Evolutionary conservation across 2,113 vertebrate genomes (phyloP), one percentile per base, ranked within the genome.

Genomic region (Ancistrus triradiatus): DNA sequence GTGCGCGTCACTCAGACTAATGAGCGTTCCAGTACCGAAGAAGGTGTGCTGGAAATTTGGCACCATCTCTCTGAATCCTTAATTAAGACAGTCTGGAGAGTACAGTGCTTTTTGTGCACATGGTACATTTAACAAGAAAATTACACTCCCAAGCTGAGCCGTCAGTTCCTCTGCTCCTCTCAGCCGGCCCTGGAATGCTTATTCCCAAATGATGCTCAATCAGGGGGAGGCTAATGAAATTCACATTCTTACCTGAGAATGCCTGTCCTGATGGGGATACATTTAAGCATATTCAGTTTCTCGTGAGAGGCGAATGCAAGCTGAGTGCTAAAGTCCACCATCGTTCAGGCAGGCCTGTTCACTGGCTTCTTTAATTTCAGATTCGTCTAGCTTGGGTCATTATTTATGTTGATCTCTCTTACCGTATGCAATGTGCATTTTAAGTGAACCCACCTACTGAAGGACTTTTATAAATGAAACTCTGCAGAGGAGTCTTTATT

Each of bases 91-190:
- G 59, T 67, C 28, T 55, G 60, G 40, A 70, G 63, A 35, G 53
- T n/a, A 44, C 22, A 43, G 6, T 38, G 42, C 59, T 53, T 52
- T 76, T 73, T 58, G 46, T 42, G 47, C 27, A 5, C 71, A 71
- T 66, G 72, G 70, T 79, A 75, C 74, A 79, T 79, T 77, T 73
- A 75, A 71, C 77, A 79, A 60, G 72, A 75, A 77, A 73, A 73
- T 73, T 66, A 67, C 67, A 46, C 27, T 63, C 69, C 65, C 42
- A 15, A 40, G 66, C 46, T n/a, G 46, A 58, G 58, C 43, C n/a
- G 35, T 18, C 14, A 15, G 31, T 59, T 50, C 33, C 31, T 52
- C 42, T 60, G 37, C 10, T 38, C 18, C 19, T 40, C 31, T 53
- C n/a, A 5, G 47, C n/a, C n/a, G n/a, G n/a, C n/a, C n/a, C n/a